These are phyloP conservation scores for Pandemis corylana DNA, from an alignment of 2,888 invertebrate species.

Conservation along the genomic window DNA sequence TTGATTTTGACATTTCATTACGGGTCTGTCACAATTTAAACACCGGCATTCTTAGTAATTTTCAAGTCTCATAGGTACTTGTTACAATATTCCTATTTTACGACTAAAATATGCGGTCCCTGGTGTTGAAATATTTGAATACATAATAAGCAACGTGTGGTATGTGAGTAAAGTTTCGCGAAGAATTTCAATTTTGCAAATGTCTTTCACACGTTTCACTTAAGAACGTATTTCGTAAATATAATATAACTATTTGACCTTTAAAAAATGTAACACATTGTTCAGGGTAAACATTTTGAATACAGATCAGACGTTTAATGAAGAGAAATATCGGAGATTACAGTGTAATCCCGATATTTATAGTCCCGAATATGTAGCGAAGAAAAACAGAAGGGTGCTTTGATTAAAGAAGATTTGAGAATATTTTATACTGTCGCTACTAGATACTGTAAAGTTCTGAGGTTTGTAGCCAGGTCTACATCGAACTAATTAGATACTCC, in stretches of 20 bases:
- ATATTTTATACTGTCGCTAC: no score
- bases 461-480: no score
- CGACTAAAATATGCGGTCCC: no score
- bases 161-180: not conserved
- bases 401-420: not conserved
- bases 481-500: no score
- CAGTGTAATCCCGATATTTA: not conserved
- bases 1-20: no score
- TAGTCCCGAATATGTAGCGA: not conserved
- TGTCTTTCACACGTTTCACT: not conserved
- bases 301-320: conserved; percentile 3
- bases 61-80: no score
- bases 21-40: no score
- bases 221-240: not conserved
- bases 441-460: no score
- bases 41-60: no score
- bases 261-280: not conserved
- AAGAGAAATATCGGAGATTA: not conserved
- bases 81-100: no score
- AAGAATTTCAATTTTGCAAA: not conserved
- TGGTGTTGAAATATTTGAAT: not conserved
- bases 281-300: not conserved
- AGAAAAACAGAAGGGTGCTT: not conserved
- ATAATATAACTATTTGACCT: not conserved
- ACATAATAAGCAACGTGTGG: not conserved